Evolutionary conservation across 2,888 invertebrate genomes (phyloP).

Genomic region (Lycaena phlaeas): DNA sequence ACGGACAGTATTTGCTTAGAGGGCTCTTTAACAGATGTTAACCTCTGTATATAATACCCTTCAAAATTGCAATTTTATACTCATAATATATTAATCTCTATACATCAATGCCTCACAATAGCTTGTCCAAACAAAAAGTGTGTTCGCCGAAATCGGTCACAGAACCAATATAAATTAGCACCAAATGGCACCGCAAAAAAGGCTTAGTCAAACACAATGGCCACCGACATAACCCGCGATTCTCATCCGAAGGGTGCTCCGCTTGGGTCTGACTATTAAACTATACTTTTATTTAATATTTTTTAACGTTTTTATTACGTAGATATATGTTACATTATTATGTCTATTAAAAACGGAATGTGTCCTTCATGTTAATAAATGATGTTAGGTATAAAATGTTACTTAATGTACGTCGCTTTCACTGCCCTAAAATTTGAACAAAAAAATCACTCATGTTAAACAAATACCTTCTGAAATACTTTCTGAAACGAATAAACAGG

Average conservation of each 20-base stretch:
- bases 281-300: background rate
- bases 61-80: constrained; percentile 2
- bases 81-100: constrained; percentile 9
- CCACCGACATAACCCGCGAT: constrained; percentile 20
- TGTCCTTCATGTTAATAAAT: too few relatives aligned
- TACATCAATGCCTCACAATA: constrained; percentile 19
- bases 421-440: too few relatives aligned
- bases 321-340: constrained; percentile 8
- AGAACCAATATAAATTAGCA: constrained; percentile 43
- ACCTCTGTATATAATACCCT: background rate
- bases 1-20: background rate
- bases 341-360: too few relatives aligned
- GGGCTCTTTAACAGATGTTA: background rate
- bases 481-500: too few relatives aligned
- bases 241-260: constrained; percentile 15
- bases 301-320: constrained; percentile 8
- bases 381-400: too few relatives aligned
- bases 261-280: constrained; percentile 10
- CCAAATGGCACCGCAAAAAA: constrained; percentile 35
- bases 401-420: too few relatives aligned
- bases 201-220: constrained; percentile 35
- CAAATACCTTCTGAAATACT: too few relatives aligned
- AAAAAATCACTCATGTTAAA: too few relatives aligned
- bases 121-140: constrained; percentile 28
- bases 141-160: constrained; percentile 36